phyloP scores from a whole-genome alignment of 1,140 invertebrate species.

The Diploscapter pachys region DNA sequence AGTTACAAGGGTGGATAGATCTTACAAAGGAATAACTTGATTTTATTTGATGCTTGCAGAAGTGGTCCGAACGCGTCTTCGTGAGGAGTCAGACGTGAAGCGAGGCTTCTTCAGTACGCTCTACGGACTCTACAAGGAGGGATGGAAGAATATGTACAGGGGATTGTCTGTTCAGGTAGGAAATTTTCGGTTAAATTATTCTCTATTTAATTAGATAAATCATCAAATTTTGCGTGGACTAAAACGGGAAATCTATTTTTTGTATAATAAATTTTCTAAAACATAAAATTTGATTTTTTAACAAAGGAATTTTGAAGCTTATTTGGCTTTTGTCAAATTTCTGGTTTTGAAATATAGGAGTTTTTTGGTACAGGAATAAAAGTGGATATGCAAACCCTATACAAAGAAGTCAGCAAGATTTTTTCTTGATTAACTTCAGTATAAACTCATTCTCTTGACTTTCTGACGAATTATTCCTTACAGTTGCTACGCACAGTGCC shows the following conservation, averaged over 20 bases:
- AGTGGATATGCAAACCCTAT: too few relatives aligned
- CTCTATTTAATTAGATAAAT: not conserved
- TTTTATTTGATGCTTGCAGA: conserved; percentile 27
- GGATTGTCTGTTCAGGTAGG: conserved; percentile 37
- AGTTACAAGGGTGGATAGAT: too few relatives aligned
- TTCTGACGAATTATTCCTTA: not conserved
- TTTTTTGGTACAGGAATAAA: too few relatives aligned
- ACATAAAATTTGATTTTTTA: too few relatives aligned
- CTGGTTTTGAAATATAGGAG: too few relatives aligned
- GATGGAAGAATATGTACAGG: conserved; percentile 33
- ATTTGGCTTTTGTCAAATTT: too few relatives aligned
- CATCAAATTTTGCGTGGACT: not conserved
- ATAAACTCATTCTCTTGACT: not conserved
- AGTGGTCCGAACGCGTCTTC: conserved; percentile 39
- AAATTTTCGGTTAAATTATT: not conserved
- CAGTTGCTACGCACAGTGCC: conserved; percentile 41
- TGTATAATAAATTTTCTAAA: not conserved
- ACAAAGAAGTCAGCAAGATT: too few relatives aligned
- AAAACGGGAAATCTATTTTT: not conserved
- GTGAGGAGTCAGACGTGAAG: conserved; percentile 25
- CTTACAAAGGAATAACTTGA: not conserved
- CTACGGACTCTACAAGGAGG: conserved; percentile 35
- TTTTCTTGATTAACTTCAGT: too few relatives aligned
- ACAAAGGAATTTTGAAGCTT: too few relatives aligned
- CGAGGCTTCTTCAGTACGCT: conserved; percentile 38